phyloP scores from a whole-genome alignment of 2,113 vertebrate genomes.

The Aphyosemion australe region DNA sequence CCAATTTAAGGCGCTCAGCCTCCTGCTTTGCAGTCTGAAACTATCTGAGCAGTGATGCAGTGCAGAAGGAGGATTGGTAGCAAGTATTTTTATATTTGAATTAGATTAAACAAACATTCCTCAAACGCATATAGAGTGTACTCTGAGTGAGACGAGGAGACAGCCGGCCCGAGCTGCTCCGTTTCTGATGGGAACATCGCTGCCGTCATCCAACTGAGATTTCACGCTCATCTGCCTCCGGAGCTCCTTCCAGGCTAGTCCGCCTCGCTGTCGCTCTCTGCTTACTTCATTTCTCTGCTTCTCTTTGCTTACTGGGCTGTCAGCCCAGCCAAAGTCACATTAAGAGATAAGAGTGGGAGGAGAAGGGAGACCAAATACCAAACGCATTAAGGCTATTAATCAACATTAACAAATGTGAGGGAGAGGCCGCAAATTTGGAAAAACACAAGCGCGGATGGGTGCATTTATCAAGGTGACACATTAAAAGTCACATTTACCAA shows the following conservation, averaged over 20 bases:
- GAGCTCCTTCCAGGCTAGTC: slow-evolving; percentile 53
- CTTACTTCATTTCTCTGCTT: slow-evolving; percentile 60
- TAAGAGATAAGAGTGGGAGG: slow-evolving; percentile 74
- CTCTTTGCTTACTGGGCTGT: slow-evolving; percentile 68
- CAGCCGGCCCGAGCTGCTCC: slow-evolving; percentile 35
- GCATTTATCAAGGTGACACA: slow-evolving; percentile 76
- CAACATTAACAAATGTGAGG: slow-evolving; percentile 73
- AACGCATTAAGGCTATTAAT: slow-evolving; percentile 76
- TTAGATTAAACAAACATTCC: slow-evolving; percentile 9
- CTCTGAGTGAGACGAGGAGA: slow-evolving; percentile 32
- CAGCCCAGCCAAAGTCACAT: slow-evolving; percentile 72
- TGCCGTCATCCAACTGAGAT: slow-evolving; percentile 58
- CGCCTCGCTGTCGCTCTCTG: slow-evolving; percentile 50
- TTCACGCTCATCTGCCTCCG: slow-evolving; percentile 65
- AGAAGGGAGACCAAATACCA: slow-evolving; percentile 72
- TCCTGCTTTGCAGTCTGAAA: slow-evolving; percentile 8
- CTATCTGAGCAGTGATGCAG: neutral
- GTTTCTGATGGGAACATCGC: slow-evolving; percentile 58
- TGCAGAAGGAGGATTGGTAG: slow-evolving; percentile 11
- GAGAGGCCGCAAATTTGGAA: slow-evolving; percentile 59
- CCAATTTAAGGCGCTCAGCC: neutral
- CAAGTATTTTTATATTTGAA: slow-evolving; percentile 20
- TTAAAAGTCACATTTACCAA: slow-evolving; percentile 70
- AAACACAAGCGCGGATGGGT: slow-evolving; percentile 56
- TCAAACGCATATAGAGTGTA: neutral